Percentiles rank a stretch among this genome's conserved stretches.
Evolutionary conservation across 2,888 invertebrate genomes (phyloP).

Genomic region (Pyrocoelia pectoralis): DNA sequence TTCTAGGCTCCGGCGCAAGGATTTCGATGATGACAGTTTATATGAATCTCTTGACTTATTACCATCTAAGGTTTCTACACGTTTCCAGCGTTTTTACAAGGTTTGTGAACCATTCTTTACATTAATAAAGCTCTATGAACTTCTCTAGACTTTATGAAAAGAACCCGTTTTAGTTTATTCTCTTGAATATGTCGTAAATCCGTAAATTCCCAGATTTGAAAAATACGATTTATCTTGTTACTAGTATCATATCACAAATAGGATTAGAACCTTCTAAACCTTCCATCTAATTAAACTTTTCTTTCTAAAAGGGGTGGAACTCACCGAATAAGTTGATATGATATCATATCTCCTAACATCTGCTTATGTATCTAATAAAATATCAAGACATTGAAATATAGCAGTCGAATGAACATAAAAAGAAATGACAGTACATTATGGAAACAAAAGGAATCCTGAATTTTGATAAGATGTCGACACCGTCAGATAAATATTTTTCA

Average conservation of each 20-base stretch:
- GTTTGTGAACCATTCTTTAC: constrained; percentile 24
- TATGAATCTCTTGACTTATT: constrained; percentile 52
- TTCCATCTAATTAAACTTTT: neutral
- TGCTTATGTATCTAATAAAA: constrained; percentile 5
- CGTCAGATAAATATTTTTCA: neutral
- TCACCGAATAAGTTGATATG: neutral
- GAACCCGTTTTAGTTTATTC: constrained; percentile 9
- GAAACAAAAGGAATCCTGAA: constrained; percentile 5
- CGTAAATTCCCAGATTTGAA: neutral
- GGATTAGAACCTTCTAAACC: too few species aligned
- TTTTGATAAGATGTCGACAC: constrained; percentile 6
- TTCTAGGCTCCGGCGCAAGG: constrained; percentile 43
- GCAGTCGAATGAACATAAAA: constrained; percentile 3
- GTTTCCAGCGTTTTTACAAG: constrained; percentile 24
- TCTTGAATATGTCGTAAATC: constrained; percentile 8
- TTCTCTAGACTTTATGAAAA: constrained; percentile 9
- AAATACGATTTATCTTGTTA: neutral
- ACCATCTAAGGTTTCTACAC: constrained; percentile 45
- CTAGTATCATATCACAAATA: neutral
- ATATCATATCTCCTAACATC: neutral
- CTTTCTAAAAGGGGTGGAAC: neutral
- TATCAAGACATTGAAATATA: neutral
- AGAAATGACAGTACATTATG: neutral
- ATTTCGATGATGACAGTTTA: constrained; percentile 49
- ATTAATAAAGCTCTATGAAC: constrained; percentile 25